Evolutionary conservation across 1,140 invertebrate genomes (phyloP), one percentile per base, ranked within the genome.

Genomic region (Dryas iulia): DNA sequence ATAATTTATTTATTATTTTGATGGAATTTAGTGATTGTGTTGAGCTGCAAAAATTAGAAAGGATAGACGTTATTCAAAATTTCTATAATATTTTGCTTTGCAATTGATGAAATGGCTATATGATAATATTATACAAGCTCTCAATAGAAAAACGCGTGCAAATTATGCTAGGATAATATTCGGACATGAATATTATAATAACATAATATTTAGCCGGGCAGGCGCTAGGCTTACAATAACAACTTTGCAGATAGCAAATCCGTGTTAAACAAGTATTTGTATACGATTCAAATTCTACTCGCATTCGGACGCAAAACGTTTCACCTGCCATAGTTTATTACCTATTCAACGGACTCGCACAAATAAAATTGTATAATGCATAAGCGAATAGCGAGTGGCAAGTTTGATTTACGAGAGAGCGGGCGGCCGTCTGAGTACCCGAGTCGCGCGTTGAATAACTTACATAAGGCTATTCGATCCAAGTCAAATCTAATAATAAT

Each of bases 321-420:
- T 87, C 84, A 89, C 83, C 85, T 87, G 86, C 81, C 81, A 86
- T 83, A 84, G 86, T 88, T 90, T 91, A 91, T 91, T 87, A 89
- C 84, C 89, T 89, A 91, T 91, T 91, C 89, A 91, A 79, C 86
- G 82, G 79, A 83, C 83, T 87, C 86, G 86, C 83, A 88, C 89
- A 91, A 91, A 91, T 91, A 91, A 91, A 91, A 91, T 89, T 91
- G 89, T 91, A 90, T 91, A 91, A 90, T 91, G 87, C 81, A 91
- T 91, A 91, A 90, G 86, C 89, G 87, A 91, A 90, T 86, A 81
- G 86, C 87, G 87, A 85, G 84, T 86, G 82, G 87, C 82, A 83
- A 86, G 86, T 91, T 89, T 91, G 89, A 91, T 90, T 91, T 91
- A 91, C 85, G 88, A 85, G 79, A 75, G 77, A 74, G 73, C 79